Evolutionary conservation across 2,888 invertebrate species (phyloP).

Genomic region (Ophraella communa): DNA sequence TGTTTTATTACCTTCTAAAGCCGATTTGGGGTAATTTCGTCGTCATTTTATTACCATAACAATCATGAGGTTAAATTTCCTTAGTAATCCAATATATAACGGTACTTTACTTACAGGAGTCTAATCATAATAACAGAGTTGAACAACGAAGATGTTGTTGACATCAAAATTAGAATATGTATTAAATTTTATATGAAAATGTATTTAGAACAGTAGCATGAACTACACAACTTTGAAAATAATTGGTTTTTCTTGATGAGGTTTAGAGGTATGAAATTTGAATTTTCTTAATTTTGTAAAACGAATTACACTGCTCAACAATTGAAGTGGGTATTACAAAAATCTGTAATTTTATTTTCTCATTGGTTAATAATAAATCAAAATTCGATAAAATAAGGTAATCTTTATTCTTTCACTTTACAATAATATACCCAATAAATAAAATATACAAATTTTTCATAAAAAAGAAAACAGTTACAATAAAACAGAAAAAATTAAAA

Average conservation of each 20-base stretch:
- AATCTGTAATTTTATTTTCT: too few relatives aligned
- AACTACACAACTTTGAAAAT: not conserved
- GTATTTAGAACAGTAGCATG: not conserved
- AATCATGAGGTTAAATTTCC: conserved; percentile 6
- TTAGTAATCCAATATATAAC: not conserved
- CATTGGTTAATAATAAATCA: too few relatives aligned
- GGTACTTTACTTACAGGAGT: not conserved
- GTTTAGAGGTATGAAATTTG: not conserved
- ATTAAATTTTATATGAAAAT: not conserved
- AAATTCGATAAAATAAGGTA: too few relatives aligned
- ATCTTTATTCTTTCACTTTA: too few relatives aligned
- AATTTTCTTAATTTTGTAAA: not conserved
- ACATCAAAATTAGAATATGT: not conserved
- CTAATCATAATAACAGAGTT: not conserved
- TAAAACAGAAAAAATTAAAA: too few relatives aligned
- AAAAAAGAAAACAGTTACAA: too few relatives aligned
- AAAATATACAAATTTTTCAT: too few relatives aligned
- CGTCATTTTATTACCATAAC: conserved; percentile 18
- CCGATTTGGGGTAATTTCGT: conserved; percentile 13
- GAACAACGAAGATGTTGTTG: not conserved
- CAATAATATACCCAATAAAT: too few relatives aligned
- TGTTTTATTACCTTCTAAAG: conserved; percentile 10
- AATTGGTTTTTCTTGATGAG: not conserved
- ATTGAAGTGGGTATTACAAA: too few relatives aligned
- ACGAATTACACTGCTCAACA: not conserved